Percentiles rank a stretch among this genome's conserved stretches.
phyloP scores from a whole-genome alignment of 2,113 vertebrate genomes.

The Erinaceus europaeus region DNA sequence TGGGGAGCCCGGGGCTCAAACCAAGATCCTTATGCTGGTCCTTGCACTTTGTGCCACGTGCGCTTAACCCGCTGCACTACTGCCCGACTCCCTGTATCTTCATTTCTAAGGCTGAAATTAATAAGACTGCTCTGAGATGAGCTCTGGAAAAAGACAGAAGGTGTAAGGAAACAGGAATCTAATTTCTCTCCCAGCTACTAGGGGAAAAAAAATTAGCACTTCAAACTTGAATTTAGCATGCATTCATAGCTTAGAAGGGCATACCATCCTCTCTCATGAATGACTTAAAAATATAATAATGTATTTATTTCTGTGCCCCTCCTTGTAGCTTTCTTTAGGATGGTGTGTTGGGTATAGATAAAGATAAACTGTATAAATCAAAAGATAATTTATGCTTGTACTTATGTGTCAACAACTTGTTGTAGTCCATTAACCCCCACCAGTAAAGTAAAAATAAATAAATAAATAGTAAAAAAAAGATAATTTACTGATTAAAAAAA shows the following conservation, averaged over 20 bases:
- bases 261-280: neutral
- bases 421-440: no score
- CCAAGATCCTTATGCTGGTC: no score
- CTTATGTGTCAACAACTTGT: no score
- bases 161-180: neutral
- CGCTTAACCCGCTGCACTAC: no score
- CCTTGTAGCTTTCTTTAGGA: neutral
- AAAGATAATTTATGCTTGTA: neutral
- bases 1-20: no score
- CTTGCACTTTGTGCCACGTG: no score
- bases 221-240: neutral
- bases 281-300: neutral
- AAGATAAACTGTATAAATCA: neutral
- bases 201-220: neutral
- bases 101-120: constrained; percentile 3
- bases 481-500: no score
- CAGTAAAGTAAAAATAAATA: no score
- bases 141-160: neutral
- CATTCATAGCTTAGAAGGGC: neutral
- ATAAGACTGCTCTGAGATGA: neutral
- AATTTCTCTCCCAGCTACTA: neutral
- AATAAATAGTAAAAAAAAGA: no score
- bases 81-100: no score
- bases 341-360: neutral
- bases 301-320: neutral